Evolutionary conservation across 1,140 invertebrate species (phyloP).

Genomic region (Rhopalosiphum padi): DNA sequence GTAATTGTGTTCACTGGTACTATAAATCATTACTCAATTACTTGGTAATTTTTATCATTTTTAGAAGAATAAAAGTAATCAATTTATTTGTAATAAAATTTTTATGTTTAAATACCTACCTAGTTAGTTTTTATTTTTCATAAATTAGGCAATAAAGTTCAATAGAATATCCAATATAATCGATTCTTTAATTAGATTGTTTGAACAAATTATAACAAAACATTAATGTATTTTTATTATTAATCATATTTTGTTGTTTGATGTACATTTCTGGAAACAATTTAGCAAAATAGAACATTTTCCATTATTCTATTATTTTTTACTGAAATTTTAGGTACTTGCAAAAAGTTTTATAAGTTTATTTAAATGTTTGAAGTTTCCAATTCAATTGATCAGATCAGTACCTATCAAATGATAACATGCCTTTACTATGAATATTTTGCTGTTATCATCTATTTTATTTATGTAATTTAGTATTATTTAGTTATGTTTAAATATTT

Average conservation of each 20-base stretch:
- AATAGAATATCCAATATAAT: neutral
- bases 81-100: neutral
- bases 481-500: neutral
- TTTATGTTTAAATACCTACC: neutral
- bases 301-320: neutral
- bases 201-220: neutral
- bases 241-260: neutral
- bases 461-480: neutral
- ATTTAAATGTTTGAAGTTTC: neutral
- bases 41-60: conserved; percentile 3
- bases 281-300: neutral
- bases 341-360: neutral
- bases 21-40: neutral
- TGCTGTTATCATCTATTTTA: neutral
- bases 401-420: conserved; percentile 1
- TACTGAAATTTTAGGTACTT: neutral
- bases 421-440: neutral
- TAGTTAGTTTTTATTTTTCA: neutral
- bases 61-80: neutral
- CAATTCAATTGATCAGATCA: neutral
- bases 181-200: neutral
- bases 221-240: neutral
- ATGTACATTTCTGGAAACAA: neutral
- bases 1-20: neutral
- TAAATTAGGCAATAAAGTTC: neutral